These are phyloP conservation scores for Scomber japonicus DNA, from an alignment of 2,113 vertebrate genomes.

Conservation along the genomic window DNA sequence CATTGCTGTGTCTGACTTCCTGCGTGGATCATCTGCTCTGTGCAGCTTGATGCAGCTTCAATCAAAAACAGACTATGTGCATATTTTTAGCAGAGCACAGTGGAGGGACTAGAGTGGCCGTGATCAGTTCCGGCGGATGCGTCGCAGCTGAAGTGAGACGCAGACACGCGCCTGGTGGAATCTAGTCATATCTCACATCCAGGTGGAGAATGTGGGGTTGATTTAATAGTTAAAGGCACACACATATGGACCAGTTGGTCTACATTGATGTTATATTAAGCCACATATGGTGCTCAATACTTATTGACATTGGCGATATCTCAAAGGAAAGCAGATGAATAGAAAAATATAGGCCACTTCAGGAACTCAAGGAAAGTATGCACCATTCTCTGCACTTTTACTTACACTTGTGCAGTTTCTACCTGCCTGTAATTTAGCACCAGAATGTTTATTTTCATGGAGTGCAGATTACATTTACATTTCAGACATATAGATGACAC, in stretches of 20 bases:
- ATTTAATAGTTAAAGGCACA: slow-evolving; percentile 4
- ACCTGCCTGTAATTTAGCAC: background rate
- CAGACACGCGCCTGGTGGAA: too few relatives aligned
- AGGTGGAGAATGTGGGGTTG: slow-evolving; percentile 6
- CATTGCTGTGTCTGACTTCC: too few relatives aligned
- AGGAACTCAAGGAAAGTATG: background rate
- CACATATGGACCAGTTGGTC: background rate
- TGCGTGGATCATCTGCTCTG: too few relatives aligned
- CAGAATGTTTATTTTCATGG: background rate
- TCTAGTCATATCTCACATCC: background rate
- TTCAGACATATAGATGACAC: background rate
- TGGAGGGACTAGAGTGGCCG: too few relatives aligned
- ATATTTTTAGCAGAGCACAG: too few relatives aligned
- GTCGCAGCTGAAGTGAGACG: too few relatives aligned
- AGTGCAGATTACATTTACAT: slow-evolving; percentile 28
- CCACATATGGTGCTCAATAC: background rate
- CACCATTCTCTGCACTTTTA: background rate
- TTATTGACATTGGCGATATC: background rate
- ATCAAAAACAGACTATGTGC: too few relatives aligned
- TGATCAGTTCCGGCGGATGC: too few relatives aligned
- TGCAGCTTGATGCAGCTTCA: too few relatives aligned
- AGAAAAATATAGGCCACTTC: background rate
- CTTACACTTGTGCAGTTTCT: background rate
- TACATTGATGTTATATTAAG: background rate
- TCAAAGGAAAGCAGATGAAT: background rate